Conservation (phyloP, 2,888 invertebrate species). For the Tryphoninae sp. region DNA sequence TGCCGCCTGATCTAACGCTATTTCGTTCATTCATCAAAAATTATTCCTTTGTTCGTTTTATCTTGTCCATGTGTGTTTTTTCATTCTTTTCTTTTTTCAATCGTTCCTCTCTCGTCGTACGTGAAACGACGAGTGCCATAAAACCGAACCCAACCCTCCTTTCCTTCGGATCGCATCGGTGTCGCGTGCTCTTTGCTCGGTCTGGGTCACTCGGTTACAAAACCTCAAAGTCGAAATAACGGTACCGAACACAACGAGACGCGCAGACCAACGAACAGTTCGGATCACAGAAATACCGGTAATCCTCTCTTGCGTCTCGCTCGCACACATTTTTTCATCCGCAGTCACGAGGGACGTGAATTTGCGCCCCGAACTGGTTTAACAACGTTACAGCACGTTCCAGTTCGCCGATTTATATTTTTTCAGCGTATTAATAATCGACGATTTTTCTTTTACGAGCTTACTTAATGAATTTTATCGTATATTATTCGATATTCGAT, state of each 20-base stretch:
- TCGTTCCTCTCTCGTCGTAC: constrained; percentile 9
- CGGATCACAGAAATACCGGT: constrained; percentile 70
- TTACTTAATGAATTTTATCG: too few species aligned
- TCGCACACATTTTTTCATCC: constrained; percentile 14
- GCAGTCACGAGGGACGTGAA: background rate
- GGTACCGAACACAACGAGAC: constrained; percentile 70
- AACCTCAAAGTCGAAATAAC: constrained; percentile 79
- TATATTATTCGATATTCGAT: too few species aligned
- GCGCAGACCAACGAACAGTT: constrained; percentile 55
- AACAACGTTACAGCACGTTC: constrained; percentile 18
- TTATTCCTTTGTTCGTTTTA: background rate
- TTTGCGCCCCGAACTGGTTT: constrained; percentile 28
- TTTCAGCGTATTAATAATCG: too few species aligned
- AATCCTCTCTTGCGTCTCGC: constrained; percentile 47
- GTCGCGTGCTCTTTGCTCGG: constrained; percentile 64
- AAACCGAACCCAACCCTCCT: background rate
- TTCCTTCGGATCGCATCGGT: background rate
- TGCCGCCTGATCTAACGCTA: background rate
- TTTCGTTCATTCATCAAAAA: background rate
- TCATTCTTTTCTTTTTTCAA: background rate
- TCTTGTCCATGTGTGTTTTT: background rate
- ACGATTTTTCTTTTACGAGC: too few species aligned
- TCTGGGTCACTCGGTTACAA: constrained; percentile 80
- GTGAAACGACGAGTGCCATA: constrained; percentile 26
- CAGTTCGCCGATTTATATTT: too few species aligned